Evolutionary conservation across 2,888 invertebrate genomes (phyloP).

Genomic region (Rhopalosiphum nymphaeae): DNA sequence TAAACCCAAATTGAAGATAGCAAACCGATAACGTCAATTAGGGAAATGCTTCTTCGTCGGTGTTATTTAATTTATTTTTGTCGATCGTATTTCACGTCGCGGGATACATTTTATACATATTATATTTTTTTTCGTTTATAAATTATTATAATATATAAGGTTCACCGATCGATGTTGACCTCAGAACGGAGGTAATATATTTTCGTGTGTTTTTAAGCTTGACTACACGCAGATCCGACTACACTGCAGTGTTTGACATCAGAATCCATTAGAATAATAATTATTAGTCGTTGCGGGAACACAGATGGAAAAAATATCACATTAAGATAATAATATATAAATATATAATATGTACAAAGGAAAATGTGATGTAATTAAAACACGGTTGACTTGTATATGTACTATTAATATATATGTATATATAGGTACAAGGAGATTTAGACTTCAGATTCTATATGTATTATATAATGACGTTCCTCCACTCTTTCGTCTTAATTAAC

Average conservation of each 20-base stretch:
- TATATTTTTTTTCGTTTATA: slow-evolving; percentile 32
- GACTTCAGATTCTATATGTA: background rate
- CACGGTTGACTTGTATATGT: slow-evolving; percentile 16
- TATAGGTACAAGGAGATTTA: background rate
- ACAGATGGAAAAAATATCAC: slow-evolving; percentile 46
- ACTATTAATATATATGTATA: background rate
- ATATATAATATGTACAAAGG: background rate
- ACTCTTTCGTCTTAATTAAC: slow-evolving; percentile 46
- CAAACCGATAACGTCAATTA: slow-evolving; percentile 64
- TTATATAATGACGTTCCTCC: background rate
- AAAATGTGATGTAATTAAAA: slow-evolving; percentile 53
- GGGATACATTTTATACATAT: slow-evolving; percentile 11
- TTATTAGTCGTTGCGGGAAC: slow-evolving; percentile 47
- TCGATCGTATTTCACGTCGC: slow-evolving; percentile 43
- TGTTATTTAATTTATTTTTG: slow-evolving; percentile 55
- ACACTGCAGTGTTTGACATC: slow-evolving; percentile 49
- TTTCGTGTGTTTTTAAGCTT: slow-evolving; percentile 58
- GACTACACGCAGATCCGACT: slow-evolving; percentile 23
- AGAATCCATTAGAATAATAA: slow-evolving; percentile 64
- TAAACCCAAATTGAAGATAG: slow-evolving; percentile 35
- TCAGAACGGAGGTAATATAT: slow-evolving; percentile 57
- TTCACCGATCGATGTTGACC: slow-evolving; percentile 63
- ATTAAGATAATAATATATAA: slow-evolving; percentile 40
- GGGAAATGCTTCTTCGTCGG: slow-evolving; percentile 21
- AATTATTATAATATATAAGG: slow-evolving; percentile 56